Evolutionary conservation across 2,888 invertebrate genomes (phyloP), one percentile per base, ranked within the genome.

Genomic region (Apamea sordens): DNA sequence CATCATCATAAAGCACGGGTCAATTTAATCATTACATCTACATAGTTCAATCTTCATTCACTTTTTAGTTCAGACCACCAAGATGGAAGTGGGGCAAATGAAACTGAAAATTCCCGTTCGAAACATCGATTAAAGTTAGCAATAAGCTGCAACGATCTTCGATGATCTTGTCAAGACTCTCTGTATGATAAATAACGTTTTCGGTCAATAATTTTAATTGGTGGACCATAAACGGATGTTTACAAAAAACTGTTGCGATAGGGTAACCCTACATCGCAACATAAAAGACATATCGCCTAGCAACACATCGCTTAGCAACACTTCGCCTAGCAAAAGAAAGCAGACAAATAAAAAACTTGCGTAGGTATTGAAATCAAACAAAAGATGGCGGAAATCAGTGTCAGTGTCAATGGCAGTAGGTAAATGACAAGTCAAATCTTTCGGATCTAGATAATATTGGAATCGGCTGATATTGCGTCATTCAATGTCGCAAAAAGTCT

Each of bases 1-100:
- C 76, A 84, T 88, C 84, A 86, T 83, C 85, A 82, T 85, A 88
- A 88, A 79, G 83, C 85, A 70, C 85, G 80, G 73, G 78, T 79
- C 87, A 88, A 89, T 89, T 90, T 88, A 86, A 87, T 84, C 72
- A 78, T 85, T 70, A 68, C 36, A 67, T 83, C 70, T 50, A 0
- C 32, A 32, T 32, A 56, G 76, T 68, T 86, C 72, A 67, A 76
- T 84, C 78, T 77, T 75, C 75, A 73, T 69, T 81, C 79, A 50
- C 21, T 82, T 69, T 82, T 70, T 82, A 86, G 59, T 47, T 82
- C 63, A 73, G 65, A 74, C 86, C 72, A 86, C 75, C 86, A 36
- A 78, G 81, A 84, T 50, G 59, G 65, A 59, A 79, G 47, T 70
- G 41, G 47, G 28, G n/a, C 15, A 15, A 82, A 65, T 53, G 36